Percentiles rank a stretch among this genome's conserved stretches.
phyloP scores from a whole-genome alignment of 2,113 vertebrate species.

The Hemiscyllium ocellatum region DNA sequence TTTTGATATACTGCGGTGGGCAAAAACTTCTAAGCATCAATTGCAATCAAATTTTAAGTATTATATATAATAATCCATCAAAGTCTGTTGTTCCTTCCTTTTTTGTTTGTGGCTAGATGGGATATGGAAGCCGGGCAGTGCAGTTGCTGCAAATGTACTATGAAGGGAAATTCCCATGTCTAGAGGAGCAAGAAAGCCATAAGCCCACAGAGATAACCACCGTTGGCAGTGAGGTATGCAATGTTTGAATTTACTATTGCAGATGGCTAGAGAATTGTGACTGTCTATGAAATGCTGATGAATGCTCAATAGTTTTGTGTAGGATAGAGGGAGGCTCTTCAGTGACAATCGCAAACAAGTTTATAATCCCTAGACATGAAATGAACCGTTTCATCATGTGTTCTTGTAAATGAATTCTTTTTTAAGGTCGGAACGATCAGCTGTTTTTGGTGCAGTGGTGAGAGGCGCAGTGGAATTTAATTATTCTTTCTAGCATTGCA shows the following conservation, averaged over 20 bases:
- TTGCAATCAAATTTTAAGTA: background rate
- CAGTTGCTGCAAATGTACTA: conserved; percentile 88
- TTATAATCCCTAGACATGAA: background rate
- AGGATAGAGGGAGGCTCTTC: background rate
- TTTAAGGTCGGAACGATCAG: background rate
- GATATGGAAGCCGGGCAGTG: conserved; percentile 84
- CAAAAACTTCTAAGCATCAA: background rate
- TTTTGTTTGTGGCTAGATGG: conserved; percentile 69
- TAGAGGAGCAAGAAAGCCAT: conserved; percentile 67
- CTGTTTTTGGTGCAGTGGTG: background rate
- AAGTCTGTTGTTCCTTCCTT: background rate
- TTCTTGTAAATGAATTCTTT: background rate
- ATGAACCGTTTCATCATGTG: background rate
- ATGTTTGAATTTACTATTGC: background rate
- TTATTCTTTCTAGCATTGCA: too few relatives aligned
- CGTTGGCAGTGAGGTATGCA: conserved; percentile 80
- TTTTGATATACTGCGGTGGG: background rate
- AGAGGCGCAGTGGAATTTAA: too few relatives aligned
- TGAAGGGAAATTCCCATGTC: conserved; percentile 79
- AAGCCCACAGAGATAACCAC: conserved; percentile 66
- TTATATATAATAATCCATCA: conserved; percentile 1
- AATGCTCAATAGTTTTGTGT: background rate
- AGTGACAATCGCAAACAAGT: background rate
- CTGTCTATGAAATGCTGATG: background rate
- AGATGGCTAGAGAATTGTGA: background rate